Base-by-base conservation (phyloP, 2,888 invertebrate genomes). In the Nomada fabriciana region DNA sequence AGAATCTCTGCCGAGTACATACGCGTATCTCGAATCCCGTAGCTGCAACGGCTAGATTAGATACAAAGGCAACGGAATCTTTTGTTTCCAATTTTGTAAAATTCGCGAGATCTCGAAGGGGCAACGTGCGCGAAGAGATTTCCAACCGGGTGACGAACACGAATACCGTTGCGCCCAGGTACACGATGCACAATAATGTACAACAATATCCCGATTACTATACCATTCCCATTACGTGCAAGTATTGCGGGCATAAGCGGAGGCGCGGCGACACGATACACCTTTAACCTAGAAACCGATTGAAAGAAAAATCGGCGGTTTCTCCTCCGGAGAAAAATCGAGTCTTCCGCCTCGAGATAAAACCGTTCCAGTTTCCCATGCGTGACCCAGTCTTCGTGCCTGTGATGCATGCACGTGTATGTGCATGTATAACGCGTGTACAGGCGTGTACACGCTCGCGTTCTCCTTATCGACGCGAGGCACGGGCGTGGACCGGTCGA, bases 321-420 rank as follows among this genome's bases (percentile, higher is more conserved):
- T 88, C 87, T 83, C 86, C 89, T 63, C 70, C 75, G 77, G 64
- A 79, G 90, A 89, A 90, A 89, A 89, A 90, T 86, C 89, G 83
- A 83, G 87, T 83, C 83, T 83, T 65, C 80, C 77, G 71, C 67
- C 67, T 65, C 43, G 20, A 77, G 77, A 77, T 87, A 89, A 89
- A 88, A 89, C 86, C 80, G 89, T 89, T 88, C 89, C 88, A 89
- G 84, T 89, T 89, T 84, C 86, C 82, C 85, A 83, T 78, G 87
- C 78, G 83, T 87, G 88, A 87, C 87, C 87, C 81, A 88, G 84
- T 87, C 73, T 73, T 36, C 18, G 15, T 11, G 55, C 61, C 65
- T 72, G 59, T 72, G 59, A 70, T 70, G 59, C n/a, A 53, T 43
- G 20, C 36, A 36, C 36, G 36, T 36, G 36, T 29, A 29, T 7